Conservation (phyloP, 2,113 vertebrate species). For the Spermophilus dauricus region DNA sequence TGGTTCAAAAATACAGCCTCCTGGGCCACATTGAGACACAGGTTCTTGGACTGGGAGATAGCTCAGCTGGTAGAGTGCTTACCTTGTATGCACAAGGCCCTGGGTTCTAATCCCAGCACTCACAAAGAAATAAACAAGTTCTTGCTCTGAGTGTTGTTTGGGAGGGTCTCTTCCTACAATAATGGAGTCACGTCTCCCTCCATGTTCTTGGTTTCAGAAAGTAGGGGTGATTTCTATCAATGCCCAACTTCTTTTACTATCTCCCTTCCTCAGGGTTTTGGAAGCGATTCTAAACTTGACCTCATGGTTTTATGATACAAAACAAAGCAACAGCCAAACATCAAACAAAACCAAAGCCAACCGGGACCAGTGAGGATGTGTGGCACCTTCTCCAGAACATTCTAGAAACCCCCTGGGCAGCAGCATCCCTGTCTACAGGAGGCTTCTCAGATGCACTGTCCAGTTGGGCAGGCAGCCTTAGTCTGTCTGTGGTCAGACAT, state of each 20-base stretch:
- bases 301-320: background rate
- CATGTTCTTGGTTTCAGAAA: background rate
- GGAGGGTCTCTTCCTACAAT: background rate
- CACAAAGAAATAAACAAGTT: background rate
- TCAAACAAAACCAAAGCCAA: background rate
- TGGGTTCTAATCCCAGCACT: too few relatives aligned
- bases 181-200: background rate
- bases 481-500: background rate
- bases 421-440: background rate
- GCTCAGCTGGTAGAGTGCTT: too few relatives aligned
- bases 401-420: background rate
- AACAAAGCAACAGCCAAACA: background rate
- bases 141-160: background rate
- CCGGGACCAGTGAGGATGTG: background rate
- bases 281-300: background rate
- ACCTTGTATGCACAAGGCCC: too few relatives aligned
- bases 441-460: background rate
- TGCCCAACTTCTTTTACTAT: background rate
- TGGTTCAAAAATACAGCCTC: background rate
- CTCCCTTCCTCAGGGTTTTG: background rate
- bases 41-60: background rate
- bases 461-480: rapidly evolving
- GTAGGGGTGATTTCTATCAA: background rate
- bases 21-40: background rate
- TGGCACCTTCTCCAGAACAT: background rate